Evolutionary conservation across 1,140 invertebrate species (phyloP).

Genomic region (Myzus persicae): DNA sequence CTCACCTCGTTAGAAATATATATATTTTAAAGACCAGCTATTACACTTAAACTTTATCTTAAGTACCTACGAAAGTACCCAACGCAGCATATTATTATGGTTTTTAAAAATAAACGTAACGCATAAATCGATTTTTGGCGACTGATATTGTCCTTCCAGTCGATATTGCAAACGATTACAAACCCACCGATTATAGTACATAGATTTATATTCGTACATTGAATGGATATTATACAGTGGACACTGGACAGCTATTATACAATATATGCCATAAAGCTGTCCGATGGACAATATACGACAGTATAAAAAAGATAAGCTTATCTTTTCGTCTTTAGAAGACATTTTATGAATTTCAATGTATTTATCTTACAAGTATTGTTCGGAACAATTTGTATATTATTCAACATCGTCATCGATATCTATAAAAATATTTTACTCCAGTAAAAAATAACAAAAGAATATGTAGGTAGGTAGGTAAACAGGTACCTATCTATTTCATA

Average conservation of each 20-base stretch:
- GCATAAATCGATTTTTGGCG: slow-evolving; percentile 9
- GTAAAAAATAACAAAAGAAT: background rate
- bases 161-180: background rate
- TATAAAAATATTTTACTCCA: background rate
- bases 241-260: background rate
- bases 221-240: background rate
- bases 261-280: background rate
- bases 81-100: background rate
- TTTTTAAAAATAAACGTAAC: background rate
- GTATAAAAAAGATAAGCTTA: background rate
- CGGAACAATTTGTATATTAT: background rate
- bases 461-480: background rate
- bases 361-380: slow-evolving; percentile 5
- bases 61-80: background rate
- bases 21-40: background rate
- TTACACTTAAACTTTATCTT: background rate
- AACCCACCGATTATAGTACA: background rate
- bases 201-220: background rate
- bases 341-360: background rate
- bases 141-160: background rate
- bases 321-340: background rate
- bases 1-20: background rate
- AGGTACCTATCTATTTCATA: background rate
- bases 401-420: background rate
- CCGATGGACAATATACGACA: background rate